These are phyloP conservation scores for Lasioglossum lativentre DNA, from an alignment of 2,888 invertebrate species.

Conservation along the genomic window DNA sequence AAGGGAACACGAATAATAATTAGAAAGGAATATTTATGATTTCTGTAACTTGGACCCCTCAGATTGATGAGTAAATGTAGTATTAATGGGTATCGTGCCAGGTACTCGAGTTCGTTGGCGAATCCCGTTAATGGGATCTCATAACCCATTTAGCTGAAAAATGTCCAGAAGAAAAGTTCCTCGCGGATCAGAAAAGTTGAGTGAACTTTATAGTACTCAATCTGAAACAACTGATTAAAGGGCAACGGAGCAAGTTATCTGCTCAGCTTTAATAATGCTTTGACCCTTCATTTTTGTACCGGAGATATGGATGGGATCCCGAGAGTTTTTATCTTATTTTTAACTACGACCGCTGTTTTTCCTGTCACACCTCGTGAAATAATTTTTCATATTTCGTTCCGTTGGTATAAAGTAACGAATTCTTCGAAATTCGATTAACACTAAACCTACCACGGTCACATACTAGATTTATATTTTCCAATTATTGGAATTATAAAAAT, in stretches of 20 bases:
- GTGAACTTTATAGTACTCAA: background rate
- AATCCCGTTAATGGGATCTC: background rate
- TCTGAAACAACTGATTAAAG: constrained; percentile 5
- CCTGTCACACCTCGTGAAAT: background rate
- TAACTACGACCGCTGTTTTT: background rate
- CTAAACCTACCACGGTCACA: too few species aligned
- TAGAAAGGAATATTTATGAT: background rate
- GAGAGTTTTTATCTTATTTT: background rate
- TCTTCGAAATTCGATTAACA: background rate
- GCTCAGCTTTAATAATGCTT: background rate
- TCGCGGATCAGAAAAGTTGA: background rate
- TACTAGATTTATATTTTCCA: too few species aligned
- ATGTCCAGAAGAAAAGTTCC: background rate
- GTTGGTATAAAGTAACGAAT: background rate
- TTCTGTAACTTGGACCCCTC: background rate
- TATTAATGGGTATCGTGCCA: constrained; percentile 1
- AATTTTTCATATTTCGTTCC: background rate
- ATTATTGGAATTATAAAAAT: too few species aligned
- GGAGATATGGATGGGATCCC: background rate
- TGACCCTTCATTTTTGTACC: background rate
- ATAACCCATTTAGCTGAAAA: background rate
- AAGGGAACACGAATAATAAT: background rate
- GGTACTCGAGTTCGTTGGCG: background rate
- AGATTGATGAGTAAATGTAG: background rate
- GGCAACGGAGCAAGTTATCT: background rate